These are phyloP conservation scores for Kuschelorhynchus macadamiae DNA, from an alignment of 2,888 invertebrate genomes.

Conservation along the genomic window DNA sequence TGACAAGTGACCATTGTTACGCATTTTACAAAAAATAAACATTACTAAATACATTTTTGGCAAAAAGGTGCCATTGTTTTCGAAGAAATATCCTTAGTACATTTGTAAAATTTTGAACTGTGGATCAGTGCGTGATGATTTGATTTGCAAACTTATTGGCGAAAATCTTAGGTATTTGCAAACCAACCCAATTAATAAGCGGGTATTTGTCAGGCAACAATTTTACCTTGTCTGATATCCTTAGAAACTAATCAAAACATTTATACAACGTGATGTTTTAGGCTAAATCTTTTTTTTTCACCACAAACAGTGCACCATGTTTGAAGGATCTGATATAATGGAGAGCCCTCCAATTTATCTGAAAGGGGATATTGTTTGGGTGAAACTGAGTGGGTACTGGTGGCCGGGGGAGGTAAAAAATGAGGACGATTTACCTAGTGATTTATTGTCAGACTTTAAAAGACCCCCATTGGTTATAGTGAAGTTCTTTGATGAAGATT, in stretches of 20 bases:
- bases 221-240: background rate
- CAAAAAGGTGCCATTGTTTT: background rate
- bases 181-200: conserved; percentile 31
- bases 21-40: conserved; percentile 60
- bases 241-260: background rate
- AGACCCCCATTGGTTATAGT: conserved; percentile 86
- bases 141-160: conserved; percentile 17
- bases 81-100: background rate
- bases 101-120: conserved; percentile 1
- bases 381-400: conserved; percentile 85
- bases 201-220: conserved; percentile 5
- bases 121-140: conserved; percentile 23
- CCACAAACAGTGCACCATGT: conserved; percentile 31
- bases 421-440: conserved; percentile 76
- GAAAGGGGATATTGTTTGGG: conserved; percentile 88
- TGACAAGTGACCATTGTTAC: conserved; percentile 66
- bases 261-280: conserved; percentile 12
- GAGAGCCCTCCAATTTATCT: conserved; percentile 69
- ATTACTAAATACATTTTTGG: conserved; percentile 16
- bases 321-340: conserved; percentile 25
- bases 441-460: conserved; percentile 76
- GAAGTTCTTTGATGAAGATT: conserved; percentile 87
- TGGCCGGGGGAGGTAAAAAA: conserved; percentile 87
- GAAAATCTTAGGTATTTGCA: conserved; percentile 22
- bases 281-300: conserved; percentile 1